These are phyloP conservation scores for Urocolius indicus DNA, from an alignment of 2,113 vertebrate genomes.

Conservation along the genomic window DNA sequence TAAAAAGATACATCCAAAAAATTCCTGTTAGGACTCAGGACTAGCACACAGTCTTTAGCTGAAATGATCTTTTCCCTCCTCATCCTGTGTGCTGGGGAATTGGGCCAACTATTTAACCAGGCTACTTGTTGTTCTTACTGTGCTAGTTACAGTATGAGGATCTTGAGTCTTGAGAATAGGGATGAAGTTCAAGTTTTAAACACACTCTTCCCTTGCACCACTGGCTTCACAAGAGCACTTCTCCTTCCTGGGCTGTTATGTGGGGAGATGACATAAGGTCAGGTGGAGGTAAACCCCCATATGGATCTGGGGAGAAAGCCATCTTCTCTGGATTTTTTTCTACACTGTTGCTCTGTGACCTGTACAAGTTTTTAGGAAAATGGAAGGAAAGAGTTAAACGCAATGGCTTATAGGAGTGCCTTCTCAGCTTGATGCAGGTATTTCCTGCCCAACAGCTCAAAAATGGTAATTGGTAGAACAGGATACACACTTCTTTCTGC, in stretches of 20 bases:
- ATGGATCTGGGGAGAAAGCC: background rate
- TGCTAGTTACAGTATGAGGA: background rate
- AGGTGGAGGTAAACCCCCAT: background rate
- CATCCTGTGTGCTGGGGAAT: background rate
- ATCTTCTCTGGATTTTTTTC: background rate
- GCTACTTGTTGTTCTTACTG: background rate
- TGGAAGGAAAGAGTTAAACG: background rate
- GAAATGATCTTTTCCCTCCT: background rate
- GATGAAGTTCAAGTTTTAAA: background rate
- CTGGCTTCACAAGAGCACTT: background rate
- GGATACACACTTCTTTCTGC: slow-evolving; percentile 9
- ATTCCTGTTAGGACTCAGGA: background rate
- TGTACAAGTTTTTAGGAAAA: background rate
- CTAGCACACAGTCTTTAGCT: background rate
- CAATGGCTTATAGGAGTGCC: background rate
- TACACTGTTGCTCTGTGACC: background rate
- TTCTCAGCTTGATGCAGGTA: background rate
- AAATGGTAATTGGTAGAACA: background rate
- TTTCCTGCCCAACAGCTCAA: background rate
- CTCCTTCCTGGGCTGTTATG: too few species aligned
- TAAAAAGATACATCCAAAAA: background rate
- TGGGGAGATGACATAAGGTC: background rate
- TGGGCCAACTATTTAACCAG: background rate
- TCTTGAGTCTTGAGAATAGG: background rate
- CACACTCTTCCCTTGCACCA: background rate